Conservation (phyloP, 53 echinoderm and acorn worm species). For the Paelopatides confundens region DNA sequence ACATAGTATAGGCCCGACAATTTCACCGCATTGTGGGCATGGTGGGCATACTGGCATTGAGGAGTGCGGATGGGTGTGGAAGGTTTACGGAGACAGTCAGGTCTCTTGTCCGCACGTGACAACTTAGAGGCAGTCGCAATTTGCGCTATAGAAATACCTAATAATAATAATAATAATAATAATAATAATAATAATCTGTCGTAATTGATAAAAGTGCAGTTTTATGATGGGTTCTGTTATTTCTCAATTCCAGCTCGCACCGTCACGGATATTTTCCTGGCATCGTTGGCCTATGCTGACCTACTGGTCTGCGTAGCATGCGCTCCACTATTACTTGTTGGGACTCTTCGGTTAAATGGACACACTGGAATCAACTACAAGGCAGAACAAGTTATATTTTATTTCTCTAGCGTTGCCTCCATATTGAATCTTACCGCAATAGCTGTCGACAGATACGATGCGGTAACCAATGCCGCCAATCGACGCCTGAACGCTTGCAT, state of each 20-base stretch:
- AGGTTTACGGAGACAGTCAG: too few relatives aligned
- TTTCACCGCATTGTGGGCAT: too few relatives aligned
- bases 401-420: slow-evolving; percentile 90
- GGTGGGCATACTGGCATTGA: too few relatives aligned
- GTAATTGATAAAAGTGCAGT: too few relatives aligned
- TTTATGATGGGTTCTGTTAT: too few relatives aligned
- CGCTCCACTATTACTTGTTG: slow-evolving; percentile 84
- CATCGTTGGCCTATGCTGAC: slow-evolving; percentile 87
- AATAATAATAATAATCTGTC: too few relatives aligned
- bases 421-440: slow-evolving; percentile 89
- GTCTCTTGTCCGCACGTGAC: too few relatives aligned
- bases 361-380: slow-evolving; percentile 89
- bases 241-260: slow-evolving; percentile 67
- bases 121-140: too few relatives aligned
- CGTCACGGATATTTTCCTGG: slow-evolving; percentile 87
- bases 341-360: slow-evolving; percentile 73
- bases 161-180: too few relatives aligned
- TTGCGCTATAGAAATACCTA: too few relatives aligned
- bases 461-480: slow-evolving; percentile 78
- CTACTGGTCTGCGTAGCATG: slow-evolving; percentile 76
- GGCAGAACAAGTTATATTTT: slow-evolving; percentile 91
- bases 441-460: slow-evolving; percentile 87
- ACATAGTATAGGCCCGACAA: too few relatives aligned
- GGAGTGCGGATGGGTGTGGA: too few relatives aligned
- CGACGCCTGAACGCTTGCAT: slow-evolving; percentile 64